Evolutionary conservation across 2,113 vertebrate genomes (phyloP), one percentile per base, ranked within the genome.

Genomic region (Odontesthes bonariensis): DNA sequence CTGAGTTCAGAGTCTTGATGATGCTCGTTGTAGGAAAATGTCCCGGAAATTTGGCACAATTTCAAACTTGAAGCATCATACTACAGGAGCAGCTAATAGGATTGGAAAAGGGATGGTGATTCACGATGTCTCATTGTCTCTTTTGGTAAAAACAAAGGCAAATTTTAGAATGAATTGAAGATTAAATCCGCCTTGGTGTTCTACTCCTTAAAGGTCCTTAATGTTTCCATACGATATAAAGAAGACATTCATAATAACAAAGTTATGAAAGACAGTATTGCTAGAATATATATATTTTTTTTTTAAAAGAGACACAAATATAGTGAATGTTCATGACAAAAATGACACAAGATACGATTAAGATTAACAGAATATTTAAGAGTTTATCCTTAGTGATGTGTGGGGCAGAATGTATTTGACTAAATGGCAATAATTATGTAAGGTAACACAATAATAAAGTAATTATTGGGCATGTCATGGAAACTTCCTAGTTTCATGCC

Each of bases 81-180:
- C 10, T 38, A 38, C 52, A 73, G 58, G 40, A 60, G 54, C 74
- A 67, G 40, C 23, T 81, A 61, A 77, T 73, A 75, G 42, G 77
- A 70, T 20, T 67, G 53, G 65, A 55, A 52, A 32, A 65, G 59
- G 6, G 33, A 10, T 7, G 49, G 64, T 77, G 57, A 80, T 79
- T 57, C 57, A 70, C 51, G 58, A 77, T 60, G 52, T 57, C 51
- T 69, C 31, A 51, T 11, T 46, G 13, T 33, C 6, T 23, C 40
- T 73, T 23, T 49, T 40, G 20, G 3, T 46, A 17, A 58, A 14
- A 47, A 51, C 5, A 55, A 8, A 27, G 11, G 16, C 44, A 51
- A 35, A 53, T 27, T 58, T 59, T 13, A 68, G 38, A 63, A 52
- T 32, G 5, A 32, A 40, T 38, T 52, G 70, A 40, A 27, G 27